These are phyloP conservation scores for Lutjanus campechanus DNA, from an alignment of 2,797 vertebrate species.

Conservation along the genomic window DNA sequence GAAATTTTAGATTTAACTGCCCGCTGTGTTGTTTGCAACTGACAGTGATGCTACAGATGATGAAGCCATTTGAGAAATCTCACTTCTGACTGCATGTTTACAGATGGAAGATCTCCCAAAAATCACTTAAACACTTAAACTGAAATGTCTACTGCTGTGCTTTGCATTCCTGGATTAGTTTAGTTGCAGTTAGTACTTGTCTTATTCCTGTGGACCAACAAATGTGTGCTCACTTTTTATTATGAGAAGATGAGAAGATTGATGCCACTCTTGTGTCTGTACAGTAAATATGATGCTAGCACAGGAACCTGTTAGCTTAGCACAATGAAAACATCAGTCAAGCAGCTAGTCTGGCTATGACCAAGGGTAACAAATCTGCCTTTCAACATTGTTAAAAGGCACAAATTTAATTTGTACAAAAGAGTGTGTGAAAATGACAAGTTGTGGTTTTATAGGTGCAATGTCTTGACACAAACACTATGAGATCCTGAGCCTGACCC, in stretches of 20 bases:
- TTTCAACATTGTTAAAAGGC: background rate
- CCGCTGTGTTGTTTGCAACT: constrained; percentile 91
- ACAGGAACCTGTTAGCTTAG: background rate
- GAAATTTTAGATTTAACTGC: constrained; percentile 89
- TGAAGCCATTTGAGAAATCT: constrained; percentile 58
- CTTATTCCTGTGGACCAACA: background rate
- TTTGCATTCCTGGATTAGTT: constrained; percentile 35
- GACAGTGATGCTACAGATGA: constrained; percentile 87
- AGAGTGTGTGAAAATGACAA: background rate
- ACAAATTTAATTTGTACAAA: background rate
- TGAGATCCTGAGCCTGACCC: too few relatives aligned
- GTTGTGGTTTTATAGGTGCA: background rate
- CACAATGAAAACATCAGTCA: background rate
- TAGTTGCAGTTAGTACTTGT: background rate
- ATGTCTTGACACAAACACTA: background rate
- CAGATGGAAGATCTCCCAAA: constrained; percentile 30
- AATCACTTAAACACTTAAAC: constrained; percentile 6
- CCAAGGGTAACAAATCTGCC: background rate
- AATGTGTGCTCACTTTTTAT: too few relatives aligned
- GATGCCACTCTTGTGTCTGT: background rate
- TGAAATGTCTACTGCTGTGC: constrained; percentile 13
- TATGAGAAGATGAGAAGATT: background rate
- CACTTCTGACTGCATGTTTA: constrained; percentile 53
- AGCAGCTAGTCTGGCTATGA: background rate
- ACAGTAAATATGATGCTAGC: background rate